Conservation (phyloP, 2,797 vertebrate genomes). For the Chelonia mydas region DNA sequence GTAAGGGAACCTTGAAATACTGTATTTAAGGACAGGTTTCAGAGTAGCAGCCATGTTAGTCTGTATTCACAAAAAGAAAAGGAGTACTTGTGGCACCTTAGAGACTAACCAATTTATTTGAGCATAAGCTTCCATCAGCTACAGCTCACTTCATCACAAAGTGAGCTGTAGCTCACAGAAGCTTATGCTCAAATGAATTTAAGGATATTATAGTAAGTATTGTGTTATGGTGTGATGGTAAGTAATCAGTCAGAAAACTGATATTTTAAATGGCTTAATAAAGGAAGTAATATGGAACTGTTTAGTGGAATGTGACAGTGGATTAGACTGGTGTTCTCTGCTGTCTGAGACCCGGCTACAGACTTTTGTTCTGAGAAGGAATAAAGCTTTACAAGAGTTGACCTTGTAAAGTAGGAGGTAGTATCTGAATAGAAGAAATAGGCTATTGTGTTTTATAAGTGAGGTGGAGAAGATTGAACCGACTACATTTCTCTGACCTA, state of each 20-base stretch:
- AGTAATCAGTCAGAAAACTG: constrained; percentile 40
- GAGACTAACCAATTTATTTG: too few relatives aligned
- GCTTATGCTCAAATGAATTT: too few relatives aligned
- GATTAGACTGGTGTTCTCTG: not conserved
- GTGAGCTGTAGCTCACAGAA: too few relatives aligned
- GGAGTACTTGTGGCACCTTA: too few relatives aligned
- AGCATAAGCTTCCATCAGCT: too few relatives aligned
- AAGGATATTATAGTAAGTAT: not conserved
- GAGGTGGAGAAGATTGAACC: not conserved
- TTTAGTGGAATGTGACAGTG: not conserved
- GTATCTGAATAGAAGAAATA: not conserved
- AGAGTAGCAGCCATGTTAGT: too few relatives aligned
- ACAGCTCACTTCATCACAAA: too few relatives aligned
- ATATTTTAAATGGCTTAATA: constrained; percentile 37
- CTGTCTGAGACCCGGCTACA: not conserved
- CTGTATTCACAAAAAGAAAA: too few relatives aligned
- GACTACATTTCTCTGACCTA: too few relatives aligned
- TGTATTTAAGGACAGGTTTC: not conserved
- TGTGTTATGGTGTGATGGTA: not conserved
- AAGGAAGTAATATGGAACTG: not conserved
- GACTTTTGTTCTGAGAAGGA: not conserved
- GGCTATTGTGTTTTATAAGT: not conserved
- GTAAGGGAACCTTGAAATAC: not conserved
- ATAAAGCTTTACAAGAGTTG: not conserved
- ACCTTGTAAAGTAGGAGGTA: not conserved